Evolutionary conservation across 1,140 invertebrate genomes (phyloP).

Genomic region (Chironomus striatipennis): DNA sequence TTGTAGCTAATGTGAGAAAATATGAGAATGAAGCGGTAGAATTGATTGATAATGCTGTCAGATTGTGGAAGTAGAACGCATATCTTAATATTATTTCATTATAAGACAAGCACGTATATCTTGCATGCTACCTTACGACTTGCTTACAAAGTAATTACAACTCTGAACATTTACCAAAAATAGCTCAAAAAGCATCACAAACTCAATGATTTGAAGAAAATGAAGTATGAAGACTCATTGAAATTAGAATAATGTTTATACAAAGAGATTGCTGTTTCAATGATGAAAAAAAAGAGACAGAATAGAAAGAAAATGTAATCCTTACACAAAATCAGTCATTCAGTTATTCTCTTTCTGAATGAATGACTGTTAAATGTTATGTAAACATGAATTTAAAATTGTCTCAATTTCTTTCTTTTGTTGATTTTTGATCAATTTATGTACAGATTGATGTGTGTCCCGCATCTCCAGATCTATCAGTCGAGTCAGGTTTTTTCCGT

Average conservation of each 20-base stretch:
- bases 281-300: neutral
- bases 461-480: neutral
- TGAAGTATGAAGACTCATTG: too few relatives aligned
- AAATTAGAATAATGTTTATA: neutral
- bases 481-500: neutral
- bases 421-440: slow-evolving; percentile 5
- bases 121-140: too few relatives aligned
- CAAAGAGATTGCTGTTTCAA: neutral
- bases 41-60: too few relatives aligned
- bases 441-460: neutral
- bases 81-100: too few relatives aligned
- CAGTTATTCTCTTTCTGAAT: neutral
- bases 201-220: too few relatives aligned
- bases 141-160: too few relatives aligned
- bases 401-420: neutral
- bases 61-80: too few relatives aligned
- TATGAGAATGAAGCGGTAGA: too few relatives aligned
- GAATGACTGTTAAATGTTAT: slow-evolving; percentile 16
- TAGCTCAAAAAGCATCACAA: too few relatives aligned
- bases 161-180: too few relatives aligned
- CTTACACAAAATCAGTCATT: neutral
- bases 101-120: too few relatives aligned
- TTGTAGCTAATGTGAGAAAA: too few relatives aligned
- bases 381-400: slow-evolving; percentile 18
- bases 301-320: neutral